A percentile compares a stretch with the other conserved stretches of the same genome.
phyloP scores from a whole-genome alignment of 2,797 vertebrate species.

The Rhinophrynus dorsalis region DNA sequence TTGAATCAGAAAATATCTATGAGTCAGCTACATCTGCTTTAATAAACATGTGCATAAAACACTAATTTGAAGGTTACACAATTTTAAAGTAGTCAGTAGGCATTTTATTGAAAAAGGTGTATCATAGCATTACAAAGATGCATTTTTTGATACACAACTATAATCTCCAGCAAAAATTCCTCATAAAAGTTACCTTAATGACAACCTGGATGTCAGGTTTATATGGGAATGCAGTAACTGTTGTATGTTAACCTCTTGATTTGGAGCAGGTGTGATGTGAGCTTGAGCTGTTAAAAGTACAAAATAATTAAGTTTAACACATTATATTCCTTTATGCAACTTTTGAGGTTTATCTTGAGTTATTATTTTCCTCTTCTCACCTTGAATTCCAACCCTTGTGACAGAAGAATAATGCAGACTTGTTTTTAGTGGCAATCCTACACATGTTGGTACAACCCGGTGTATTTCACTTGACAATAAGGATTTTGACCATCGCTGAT shows the following conservation, averaged over 20 bases:
- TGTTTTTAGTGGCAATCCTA: slow-evolving; percentile 54
- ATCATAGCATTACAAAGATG: too few species aligned
- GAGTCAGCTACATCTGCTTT: too few species aligned
- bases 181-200: slow-evolving; percentile 73
- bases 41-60: too few species aligned
- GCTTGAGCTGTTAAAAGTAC: slow-evolving; percentile 62
- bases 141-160: too few species aligned
- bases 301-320: slow-evolving; percentile 11
- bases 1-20: too few species aligned
- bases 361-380: slow-evolving; percentile 2
- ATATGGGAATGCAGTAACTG: slow-evolving; percentile 70
- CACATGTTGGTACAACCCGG: slow-evolving; percentile 52
- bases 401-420: slow-evolving; percentile 54
- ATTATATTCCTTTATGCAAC: background rate
- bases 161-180: too few species aligned
- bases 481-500: slow-evolving; percentile 58
- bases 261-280: slow-evolving; percentile 63
- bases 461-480: slow-evolving; percentile 58
- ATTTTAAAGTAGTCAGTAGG: too few species aligned
- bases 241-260: slow-evolving; percentile 62
- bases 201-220: slow-evolving; percentile 66
- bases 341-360: slow-evolving; percentile 1
- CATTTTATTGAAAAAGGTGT: background rate
- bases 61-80: too few species aligned
- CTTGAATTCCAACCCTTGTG: slow-evolving; percentile 52